Evolutionary conservation across 2,797 vertebrate species (phyloP).

Genomic region (Petrocephalus sullivani): DNA sequence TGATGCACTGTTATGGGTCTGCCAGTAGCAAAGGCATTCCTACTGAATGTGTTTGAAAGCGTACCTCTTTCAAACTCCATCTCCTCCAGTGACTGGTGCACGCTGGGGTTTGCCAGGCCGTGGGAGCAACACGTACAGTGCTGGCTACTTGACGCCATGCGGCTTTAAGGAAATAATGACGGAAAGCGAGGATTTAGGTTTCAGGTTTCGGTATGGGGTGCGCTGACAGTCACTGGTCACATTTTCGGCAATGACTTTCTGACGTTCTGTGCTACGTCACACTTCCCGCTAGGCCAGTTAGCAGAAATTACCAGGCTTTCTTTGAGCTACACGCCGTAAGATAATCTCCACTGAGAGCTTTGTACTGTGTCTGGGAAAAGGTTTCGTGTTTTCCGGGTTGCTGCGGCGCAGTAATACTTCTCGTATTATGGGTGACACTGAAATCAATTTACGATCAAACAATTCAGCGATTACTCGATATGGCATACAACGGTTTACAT

Average conservation of each 20-base stretch:
- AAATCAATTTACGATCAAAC: background rate
- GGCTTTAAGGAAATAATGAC: background rate
- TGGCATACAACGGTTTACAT: background rate
- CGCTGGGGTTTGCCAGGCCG: conserved; percentile 28
- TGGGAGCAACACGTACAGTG: conserved; percentile 36
- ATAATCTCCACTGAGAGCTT: background rate
- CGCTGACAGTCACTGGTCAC: background rate
- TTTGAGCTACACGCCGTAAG: background rate
- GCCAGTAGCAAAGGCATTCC: background rate
- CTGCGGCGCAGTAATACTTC: background rate
- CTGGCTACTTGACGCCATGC: conserved; percentile 29
- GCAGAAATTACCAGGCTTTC: background rate
- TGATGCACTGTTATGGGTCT: background rate
- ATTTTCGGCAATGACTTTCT: background rate
- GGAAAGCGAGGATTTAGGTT: background rate
- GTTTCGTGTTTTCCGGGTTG: background rate
- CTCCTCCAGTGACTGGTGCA: conserved; percentile 54
- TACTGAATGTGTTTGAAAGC: background rate
- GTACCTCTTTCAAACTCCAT: conserved; percentile 69
- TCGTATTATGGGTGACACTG: background rate
- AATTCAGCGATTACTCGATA: background rate
- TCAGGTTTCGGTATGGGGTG: background rate
- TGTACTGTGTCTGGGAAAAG: background rate
- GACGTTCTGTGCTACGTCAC: background rate
- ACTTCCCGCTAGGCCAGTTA: background rate